A percentile compares a stretch with the other conserved stretches of the same genome.
phyloP scores from a whole-genome alignment of 2,888 invertebrate genomes.

The Laothoe populi region DNA sequence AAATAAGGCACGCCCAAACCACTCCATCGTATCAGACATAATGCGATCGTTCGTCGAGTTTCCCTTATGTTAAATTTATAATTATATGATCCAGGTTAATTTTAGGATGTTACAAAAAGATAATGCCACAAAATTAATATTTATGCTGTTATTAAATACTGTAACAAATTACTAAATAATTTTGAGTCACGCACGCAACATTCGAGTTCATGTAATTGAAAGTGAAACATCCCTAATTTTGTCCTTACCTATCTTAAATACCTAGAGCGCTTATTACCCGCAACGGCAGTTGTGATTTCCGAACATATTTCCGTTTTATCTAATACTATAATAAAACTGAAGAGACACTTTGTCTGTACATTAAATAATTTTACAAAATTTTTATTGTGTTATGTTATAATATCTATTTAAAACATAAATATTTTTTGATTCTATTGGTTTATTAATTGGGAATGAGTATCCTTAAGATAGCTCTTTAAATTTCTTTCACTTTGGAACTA shows the following conservation, averaged over 20 bases:
- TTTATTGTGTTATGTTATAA: no score
- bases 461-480: no score
- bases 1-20: not conserved
- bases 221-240: conserved; percentile 5
- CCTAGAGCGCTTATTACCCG: not conserved
- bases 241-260: not conserved
- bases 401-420: no score
- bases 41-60: not conserved
- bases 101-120: conserved; percentile 6
- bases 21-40: conserved; percentile 2
- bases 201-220: not conserved
- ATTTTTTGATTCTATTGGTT: no score
- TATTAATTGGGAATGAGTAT: no score
- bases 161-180: not conserved
- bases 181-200: conserved; percentile 8
- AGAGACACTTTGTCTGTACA: no score
- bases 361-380: no score
- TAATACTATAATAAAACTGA: no score
- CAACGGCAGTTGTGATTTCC: not conserved
- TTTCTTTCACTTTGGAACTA: no score
- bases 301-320: no score
- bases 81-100: conserved; percentile 3
- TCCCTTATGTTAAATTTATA: conserved; percentile 8
- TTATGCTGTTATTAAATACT: conserved; percentile 1
- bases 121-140: not conserved